A percentile compares a stretch with the other conserved stretches of the same genome.
Conservation (phyloP, 2,113 vertebrate species). For the Cinclus mexicanus region DNA sequence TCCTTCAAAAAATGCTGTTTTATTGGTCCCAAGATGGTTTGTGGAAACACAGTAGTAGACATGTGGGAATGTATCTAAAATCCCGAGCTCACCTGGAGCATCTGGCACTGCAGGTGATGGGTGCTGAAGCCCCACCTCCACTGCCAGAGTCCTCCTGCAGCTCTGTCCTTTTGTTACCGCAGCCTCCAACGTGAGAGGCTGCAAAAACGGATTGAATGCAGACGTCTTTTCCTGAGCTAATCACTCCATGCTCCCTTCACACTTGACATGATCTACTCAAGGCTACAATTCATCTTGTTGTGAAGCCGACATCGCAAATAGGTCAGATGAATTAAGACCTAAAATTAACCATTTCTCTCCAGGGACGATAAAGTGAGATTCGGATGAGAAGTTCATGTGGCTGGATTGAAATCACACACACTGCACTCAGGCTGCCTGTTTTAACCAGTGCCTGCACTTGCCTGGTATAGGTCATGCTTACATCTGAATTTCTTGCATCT, state of each 20-base stretch:
- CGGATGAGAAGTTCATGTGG: background rate
- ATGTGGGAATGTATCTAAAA: background rate
- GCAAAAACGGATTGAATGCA: background rate
- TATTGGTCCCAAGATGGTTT: background rate
- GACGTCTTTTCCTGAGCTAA: constrained; percentile 38
- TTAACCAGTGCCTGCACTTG: background rate
- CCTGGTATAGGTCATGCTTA: background rate
- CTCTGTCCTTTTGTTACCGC: background rate
- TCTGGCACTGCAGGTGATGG: background rate
- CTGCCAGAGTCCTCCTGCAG: background rate
- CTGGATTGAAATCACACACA: background rate
- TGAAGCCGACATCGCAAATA: background rate
- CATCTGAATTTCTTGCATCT: background rate
- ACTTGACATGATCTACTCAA: constrained; percentile 40
- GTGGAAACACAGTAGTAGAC: background rate
- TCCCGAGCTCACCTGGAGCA: background rate
- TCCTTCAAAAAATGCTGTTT: background rate
- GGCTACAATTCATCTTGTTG: constrained; percentile 29
- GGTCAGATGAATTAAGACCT: constrained; percentile 54
- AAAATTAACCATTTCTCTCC: constrained; percentile 49
- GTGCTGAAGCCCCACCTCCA: background rate
- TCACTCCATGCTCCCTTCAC: constrained; percentile 33
- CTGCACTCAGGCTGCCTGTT: background rate
- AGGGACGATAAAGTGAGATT: background rate
- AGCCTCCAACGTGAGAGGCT: background rate